Base-by-base conservation (phyloP, 2,888 invertebrate species). In the Synergus laeviventris region DNA sequence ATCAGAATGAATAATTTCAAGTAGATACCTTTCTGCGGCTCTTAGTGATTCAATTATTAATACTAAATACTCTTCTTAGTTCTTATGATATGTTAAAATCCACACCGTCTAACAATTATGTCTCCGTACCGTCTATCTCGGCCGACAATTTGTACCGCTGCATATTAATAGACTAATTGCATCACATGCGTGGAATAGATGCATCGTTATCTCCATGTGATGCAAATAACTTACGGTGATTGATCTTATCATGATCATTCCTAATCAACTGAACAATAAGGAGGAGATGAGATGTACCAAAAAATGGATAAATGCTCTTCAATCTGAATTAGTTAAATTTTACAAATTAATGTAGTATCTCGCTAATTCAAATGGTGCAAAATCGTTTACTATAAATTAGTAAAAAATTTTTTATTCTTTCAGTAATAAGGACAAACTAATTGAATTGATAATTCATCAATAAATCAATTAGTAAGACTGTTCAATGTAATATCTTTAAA, bases 81-180 rank as follows among this genome's bases (percentile, higher is more conserved):
- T 66, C 1, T 14, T 9, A 66, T 31, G 16, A 66, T 45, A 38
- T 31, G 38, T 31, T 31, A 16, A 49, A 66, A 16, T 31, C 66
- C 45, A n/a, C n/a, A 21, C 21, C 31, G 66, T 66, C 66, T 66
- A 66, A n/a, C 7, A 45, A 9, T 45, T 16, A 11, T 66, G 66
- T 45, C 66, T 66, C 66, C 45, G 42, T 24, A 9, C 21, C 14
- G 66, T 66, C 66, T 66, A 66, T 66, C 66, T 66, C 24, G 66
- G 45, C 45, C 31, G 45, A 66, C 42, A 66, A 66, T 66, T 66
- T 45, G 24, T 24, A 66, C 21, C 18, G n/a, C 21, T 31, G 75
- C 79, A 77, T 86, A 85, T 83, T 80, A 83, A 84, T 84, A 83
- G 78, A 80, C 42, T 79, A 83, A 82, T 86, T 84, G 75, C 80